Conservation (phyloP, 2,888 invertebrate species). For the Synergus itoensis region DNA sequence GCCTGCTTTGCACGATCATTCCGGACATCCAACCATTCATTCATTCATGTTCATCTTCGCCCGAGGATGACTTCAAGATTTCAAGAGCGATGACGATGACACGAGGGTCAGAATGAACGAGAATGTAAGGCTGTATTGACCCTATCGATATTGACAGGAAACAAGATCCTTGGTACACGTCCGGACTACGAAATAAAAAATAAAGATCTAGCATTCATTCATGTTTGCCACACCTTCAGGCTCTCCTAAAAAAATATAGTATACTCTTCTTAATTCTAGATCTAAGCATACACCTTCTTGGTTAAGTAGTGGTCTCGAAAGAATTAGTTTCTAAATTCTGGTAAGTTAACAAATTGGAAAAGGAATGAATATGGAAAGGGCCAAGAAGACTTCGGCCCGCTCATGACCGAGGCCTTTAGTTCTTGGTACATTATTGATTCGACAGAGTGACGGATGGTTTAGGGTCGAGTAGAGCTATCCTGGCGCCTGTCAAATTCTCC, state of each 20-base stretch:
- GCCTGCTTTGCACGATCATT: conserved; percentile 35
- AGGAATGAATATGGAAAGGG: neutral
- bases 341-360: neutral
- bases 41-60: conserved; percentile 63
- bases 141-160: conserved; percentile 36
- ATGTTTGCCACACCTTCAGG: conserved; percentile 12
- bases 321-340: neutral
- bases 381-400: neutral
- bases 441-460: neutral
- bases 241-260: neutral
- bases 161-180: conserved; percentile 17
- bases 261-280: too few species aligned
- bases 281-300: neutral
- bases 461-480: neutral
- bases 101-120: conserved; percentile 12
- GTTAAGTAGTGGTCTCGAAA: neutral
- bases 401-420: neutral
- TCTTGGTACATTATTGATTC: conserved; percentile 1
- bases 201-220: conserved; percentile 1
- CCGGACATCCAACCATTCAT: conserved; percentile 61
- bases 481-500: neutral
- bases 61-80: conserved; percentile 63
- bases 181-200: neutral
- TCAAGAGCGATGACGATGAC: conserved; percentile 49
- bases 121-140: neutral